Base-by-base conservation (phyloP, 2,888 invertebrate species). In the Eristalis intricaria region DNA sequence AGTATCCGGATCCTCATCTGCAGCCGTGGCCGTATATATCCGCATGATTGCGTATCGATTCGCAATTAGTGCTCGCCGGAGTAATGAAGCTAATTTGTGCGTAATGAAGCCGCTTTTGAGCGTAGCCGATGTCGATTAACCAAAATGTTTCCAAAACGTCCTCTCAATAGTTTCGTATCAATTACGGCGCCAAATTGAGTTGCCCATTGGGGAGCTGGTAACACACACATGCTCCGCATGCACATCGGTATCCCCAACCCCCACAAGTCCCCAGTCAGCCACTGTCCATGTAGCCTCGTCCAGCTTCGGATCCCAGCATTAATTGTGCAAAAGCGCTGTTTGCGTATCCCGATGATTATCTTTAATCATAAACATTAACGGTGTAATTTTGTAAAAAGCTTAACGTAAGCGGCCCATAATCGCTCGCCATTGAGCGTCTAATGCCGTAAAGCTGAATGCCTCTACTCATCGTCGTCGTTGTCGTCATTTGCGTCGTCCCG, bases 31-130 rank as follows among this genome's bases (percentile, higher is more conserved):
- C 64, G 73, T 68, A 77, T 73, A 77, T 69, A 83, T 87, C 80
- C 79, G 83, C 75, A 79, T 87, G 87, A 87, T 87, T 87, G 84
- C 76, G 68, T 87, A 87, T 87, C 87, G 87, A 87, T 87, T 87
- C 68, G 79, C 87, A 87, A 87, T 87, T 87, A 87, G 84, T 87
- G 87, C 71, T 69, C 64, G 69, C 58, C 76, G 75, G 73, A 76
- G 87, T 87, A 80, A 87, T 87, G 84, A 79, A 80, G 58, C 87
- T 87, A 87, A 87, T 87, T 87, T 87, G 87, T 87, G 87, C 84
- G 84, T 87, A 87, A 87, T 87, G 87, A 84, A 65, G 84, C 87
- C 84, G 79, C 79, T 87, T 87, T 87, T 84, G 79, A 87, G 58
- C 38, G 83, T 60, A 64, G 65, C 80, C 83, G 75, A 73, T 79